Base-by-base conservation (phyloP, 2,888 invertebrate genomes). In the Panzeria rudis region DNA sequence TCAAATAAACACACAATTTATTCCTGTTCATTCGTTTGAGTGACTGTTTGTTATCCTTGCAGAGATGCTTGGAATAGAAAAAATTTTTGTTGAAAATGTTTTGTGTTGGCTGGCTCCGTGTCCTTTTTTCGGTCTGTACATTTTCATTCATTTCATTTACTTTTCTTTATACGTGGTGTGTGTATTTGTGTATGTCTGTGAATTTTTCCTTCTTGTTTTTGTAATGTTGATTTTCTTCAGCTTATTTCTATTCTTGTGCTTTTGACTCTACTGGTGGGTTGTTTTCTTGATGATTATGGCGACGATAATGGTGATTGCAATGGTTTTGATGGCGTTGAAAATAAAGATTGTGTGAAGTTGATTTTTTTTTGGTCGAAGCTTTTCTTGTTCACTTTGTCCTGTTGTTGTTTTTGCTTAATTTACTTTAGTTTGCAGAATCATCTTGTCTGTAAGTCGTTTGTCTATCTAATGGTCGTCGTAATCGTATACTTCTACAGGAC, bases 251-350 rank as follows among this genome's bases (percentile, higher is more conserved):
- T 73, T 71, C 5, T 2, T 62, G 50, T 86, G 85, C 83, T 81
- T 79, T 84, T 86, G 87, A 87, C 89, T 89, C 91, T 90, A 91
- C 91, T 90, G 91, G 91, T 91, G 91, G 91, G 91, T 91, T 90
- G 91, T 91, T 91, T 89, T 88, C 89, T 89, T 91, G 91, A 91
- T 91, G 91, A 90, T 91, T 91, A 91, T 91, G 91, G 91, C 90
- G 90, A 91, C 89, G 91, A 91, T 91, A 91, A 91, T 91, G 91
- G 90, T 91, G 91, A 91, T 91, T 91, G 91, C 90, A 90, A 91
- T 91, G 91, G 91, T 87, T 91, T 90, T 91, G 90, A 91, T 91
- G 90, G 90, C 90, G 91, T 89, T 90, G 89, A 90, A 91, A 91
- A 91, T 89, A 90, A 90, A 90, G 90, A 89, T 90, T 90, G 89